Base-by-base conservation (phyloP, 2,888 invertebrate genomes). In the Drosophila kambysellisi region DNA sequence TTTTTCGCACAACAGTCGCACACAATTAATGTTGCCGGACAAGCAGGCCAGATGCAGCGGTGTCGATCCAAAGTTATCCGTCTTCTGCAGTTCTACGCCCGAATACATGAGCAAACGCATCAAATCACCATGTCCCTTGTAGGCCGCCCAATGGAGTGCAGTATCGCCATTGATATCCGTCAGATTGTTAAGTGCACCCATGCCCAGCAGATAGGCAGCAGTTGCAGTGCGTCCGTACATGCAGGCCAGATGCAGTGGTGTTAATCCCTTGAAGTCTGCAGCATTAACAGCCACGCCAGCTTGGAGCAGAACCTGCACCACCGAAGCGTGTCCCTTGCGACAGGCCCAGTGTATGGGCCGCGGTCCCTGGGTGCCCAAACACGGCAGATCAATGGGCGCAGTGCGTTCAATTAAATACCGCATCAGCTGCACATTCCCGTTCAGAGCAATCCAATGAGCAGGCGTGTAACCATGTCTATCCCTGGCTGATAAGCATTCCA, bases 301-400 rank as follows among this genome's bases (percentile, higher is more conserved):
- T 94, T 97, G 95, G 43, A 96, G 91, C 29, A 96, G 91, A 0
- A 95, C 89, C 53, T 98, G 98, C 7, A 98, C 98, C 25, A 98
- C 96, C 0, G 97, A 97, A 0, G 98, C 96, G 91, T 98, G 98
- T 0, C 98, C 98, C 92, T 98, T 98, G 46, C 98, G 95, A 91
- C 98, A 98, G 0, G 98, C 98, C 98, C 98, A 98, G 92, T 98
- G 98, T 76, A 98, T 97, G 1, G 98, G 98, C 33, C 97, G 95
- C 0, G 98, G 98, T 1, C 98, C 98, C 48, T 88, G 92, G 35
- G 91, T 91, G 56, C 98, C 97, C 57, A 97, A 94, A 86, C 98
- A 98, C 0, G 97, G 96, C 48, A 97, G 94, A 93, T 98, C 97
- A 8, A 98, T 95, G 0, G 97, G 97, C 4, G 97, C 97, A 32